A percentile compares a stretch with the other conserved stretches of the same genome.
These are phyloP conservation scores for Tokudaia muenninki DNA, from an alignment of 2,797 vertebrate genomes.

Conservation along the genomic window DNA sequence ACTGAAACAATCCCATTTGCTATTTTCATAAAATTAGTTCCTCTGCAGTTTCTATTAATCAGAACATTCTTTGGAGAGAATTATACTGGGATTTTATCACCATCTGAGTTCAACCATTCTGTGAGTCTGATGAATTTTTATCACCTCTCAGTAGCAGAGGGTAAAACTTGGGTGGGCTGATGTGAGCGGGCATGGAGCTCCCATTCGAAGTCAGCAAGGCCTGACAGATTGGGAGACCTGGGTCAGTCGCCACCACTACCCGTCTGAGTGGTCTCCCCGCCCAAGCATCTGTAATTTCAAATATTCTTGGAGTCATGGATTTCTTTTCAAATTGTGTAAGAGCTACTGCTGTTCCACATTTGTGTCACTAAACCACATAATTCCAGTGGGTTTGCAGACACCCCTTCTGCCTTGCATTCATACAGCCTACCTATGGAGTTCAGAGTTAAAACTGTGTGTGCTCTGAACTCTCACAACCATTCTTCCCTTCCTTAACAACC, in stretches of 20 bases:
- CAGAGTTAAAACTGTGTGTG: neutral
- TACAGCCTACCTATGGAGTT: neutral
- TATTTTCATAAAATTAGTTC: conserved; percentile 83
- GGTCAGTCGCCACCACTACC: neutral
- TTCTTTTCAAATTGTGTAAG: neutral
- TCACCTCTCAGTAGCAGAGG: conserved; percentile 48
- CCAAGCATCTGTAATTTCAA: conserved; percentile 30
- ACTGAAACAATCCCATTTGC: conserved; percentile 79
- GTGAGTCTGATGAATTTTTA: conserved; percentile 81
- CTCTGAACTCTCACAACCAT: neutral
- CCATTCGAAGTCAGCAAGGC: neutral
- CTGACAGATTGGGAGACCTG: neutral
- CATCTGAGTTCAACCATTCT: conserved; percentile 64
- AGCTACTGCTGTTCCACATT: neutral
- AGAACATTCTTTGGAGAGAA: conserved; percentile 78
- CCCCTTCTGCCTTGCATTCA: neutral
- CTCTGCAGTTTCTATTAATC: conserved; percentile 83
- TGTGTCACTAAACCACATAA: neutral
- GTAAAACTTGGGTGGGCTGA: conserved; percentile 35
- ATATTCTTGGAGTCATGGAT: neutral
- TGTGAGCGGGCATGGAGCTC: neutral
- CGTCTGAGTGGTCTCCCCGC: neutral
- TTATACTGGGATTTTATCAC: conserved; percentile 78
- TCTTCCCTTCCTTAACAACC: neutral
- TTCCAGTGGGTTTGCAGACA: neutral